Base-by-base conservation (phyloP, 2,797 vertebrate genomes). In the Chaetodon trifasciatus region DNA sequence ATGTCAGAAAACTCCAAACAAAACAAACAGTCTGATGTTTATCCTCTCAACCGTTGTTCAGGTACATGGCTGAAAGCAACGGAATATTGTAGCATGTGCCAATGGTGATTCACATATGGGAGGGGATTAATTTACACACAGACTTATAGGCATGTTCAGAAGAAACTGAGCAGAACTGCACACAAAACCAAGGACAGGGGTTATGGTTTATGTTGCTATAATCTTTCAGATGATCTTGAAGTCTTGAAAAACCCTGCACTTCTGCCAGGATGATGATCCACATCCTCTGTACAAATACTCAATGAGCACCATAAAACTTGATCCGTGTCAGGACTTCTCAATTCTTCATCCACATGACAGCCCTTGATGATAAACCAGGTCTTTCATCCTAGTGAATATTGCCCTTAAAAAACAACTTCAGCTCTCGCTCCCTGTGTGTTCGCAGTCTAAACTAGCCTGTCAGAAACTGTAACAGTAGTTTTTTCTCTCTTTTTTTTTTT, bases 21-120 rank as follows among this genome's bases (percentile, higher is more conserved):
- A 94, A 94, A 93, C 88, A 93, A 95, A 93, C 89, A 89, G 78
- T 72, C 81, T 85, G 79, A 86, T 91, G 84, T 94, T 94, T 91
- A 91, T 92, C 92, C 89, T 87, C 87, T 88, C 89, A 86, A 89
- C 91, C 53, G 85, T 88, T 89, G 87, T 92, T 90, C 88, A 91
- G 82, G 90, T 93, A 84, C 84, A 81, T 89, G 80, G 88, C 90
- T 89, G 71, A 85, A 61, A 93, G 92, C 90, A 64, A 79, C 89
- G 86, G 89, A 92, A 94, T 77, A 92, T 86, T 61, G 47, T 52
- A 19, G 35, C 64, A 79, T 82, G 84, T 93, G 92, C 92, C 93
- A 94, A 71, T 78, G 72, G 69, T 90, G 86, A 92, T 88, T 92
- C 88, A 92, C 84, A 83, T 70, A 68, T 44, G 57, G 68, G 82